Base-by-base conservation (phyloP, 2,888 invertebrate genomes). In the Hydroisotoma schaefferi region DNA sequence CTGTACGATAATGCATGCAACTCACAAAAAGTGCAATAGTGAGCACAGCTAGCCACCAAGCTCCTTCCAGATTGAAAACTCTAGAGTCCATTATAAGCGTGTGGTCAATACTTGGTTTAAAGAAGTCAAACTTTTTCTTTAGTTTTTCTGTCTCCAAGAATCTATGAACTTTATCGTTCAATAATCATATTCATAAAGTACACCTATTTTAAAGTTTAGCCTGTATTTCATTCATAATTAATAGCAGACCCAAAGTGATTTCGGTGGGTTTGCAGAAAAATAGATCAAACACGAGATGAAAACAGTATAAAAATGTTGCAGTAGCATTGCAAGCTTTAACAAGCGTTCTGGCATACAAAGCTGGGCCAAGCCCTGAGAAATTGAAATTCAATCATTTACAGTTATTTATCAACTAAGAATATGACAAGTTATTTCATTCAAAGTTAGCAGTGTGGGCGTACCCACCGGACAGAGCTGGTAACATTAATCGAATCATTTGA, bases 341-440 rank as follows among this genome's bases (percentile, higher is more conserved):
- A 6, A 69, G 20, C 26, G 69, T 67, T 25, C 69, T 51, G 15
- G 63, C n/a, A 37, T 60, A 69, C 22, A 65, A 33, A 1, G 60
- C 67, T 5, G 65, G 49, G 5, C 65, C 61, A 10, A 69, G 20
- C 1, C 69, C 67, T 68, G 10, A 6, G 33, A 12, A 40, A 40
- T 40, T 18, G 40, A 18, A 10, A 33, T 33, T 10, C 8, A 33
- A 33, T 10, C 6, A 33, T 33, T 10, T 33, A 33, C 33, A 10
- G 33, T 15, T 15, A 10, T 33, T 33, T 33, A 15, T 33, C 6
- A 33, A 10, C 15, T 33, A 33, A 10, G 33, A 15, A 33, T 33
- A 33, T 33, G 8, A 33, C 15, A 10, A 33, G 15, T 15, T 33
- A 10, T 10, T 10, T 33, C 6, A 33, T 33, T 10, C 15, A 33